These are phyloP conservation scores for Anthoscopus minutus DNA, from an alignment of 2,113 vertebrate genomes.

Conservation along the genomic window DNA sequence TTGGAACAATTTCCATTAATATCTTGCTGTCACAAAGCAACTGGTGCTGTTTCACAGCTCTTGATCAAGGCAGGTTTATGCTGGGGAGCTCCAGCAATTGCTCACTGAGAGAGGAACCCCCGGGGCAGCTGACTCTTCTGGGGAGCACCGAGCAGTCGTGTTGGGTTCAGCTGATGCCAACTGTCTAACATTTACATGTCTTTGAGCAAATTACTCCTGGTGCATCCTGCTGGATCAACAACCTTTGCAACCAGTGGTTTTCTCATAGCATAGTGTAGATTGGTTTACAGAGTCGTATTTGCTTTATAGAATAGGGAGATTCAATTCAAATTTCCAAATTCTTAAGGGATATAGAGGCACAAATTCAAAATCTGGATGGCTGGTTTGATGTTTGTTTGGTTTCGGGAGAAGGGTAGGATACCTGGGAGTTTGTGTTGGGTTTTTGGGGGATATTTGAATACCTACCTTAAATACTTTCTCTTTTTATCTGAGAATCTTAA, in stretches of 20 bases:
- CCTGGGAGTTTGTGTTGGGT: rapidly evolving
- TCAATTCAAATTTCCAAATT: background rate
- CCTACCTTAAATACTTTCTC: background rate
- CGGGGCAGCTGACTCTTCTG: background rate
- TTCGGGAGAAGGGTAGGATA: background rate
- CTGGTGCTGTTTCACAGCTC: background rate
- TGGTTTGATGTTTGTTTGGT: background rate
- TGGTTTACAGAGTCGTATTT: background rate
- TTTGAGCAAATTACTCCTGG: background rate
- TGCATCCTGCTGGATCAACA: background rate
- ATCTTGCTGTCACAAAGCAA: background rate
- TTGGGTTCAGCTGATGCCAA: background rate
- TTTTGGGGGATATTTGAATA: background rate
- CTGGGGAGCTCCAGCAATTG: background rate
- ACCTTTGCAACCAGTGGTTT: background rate
- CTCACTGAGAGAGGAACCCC: background rate
- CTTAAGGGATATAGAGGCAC: background rate
- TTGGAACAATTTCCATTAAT: background rate
- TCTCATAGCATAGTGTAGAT: background rate
- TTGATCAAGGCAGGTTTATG: background rate
- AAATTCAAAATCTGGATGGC: background rate
- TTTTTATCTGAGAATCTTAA: background rate
- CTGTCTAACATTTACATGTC: background rate
- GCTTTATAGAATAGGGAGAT: background rate
- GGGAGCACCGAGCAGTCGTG: background rate